Percentiles rank a stretch among this genome's conserved stretches.
Conservation (phyloP, 1,140 invertebrate genomes). For the Drosophila sechellia region DNA sequence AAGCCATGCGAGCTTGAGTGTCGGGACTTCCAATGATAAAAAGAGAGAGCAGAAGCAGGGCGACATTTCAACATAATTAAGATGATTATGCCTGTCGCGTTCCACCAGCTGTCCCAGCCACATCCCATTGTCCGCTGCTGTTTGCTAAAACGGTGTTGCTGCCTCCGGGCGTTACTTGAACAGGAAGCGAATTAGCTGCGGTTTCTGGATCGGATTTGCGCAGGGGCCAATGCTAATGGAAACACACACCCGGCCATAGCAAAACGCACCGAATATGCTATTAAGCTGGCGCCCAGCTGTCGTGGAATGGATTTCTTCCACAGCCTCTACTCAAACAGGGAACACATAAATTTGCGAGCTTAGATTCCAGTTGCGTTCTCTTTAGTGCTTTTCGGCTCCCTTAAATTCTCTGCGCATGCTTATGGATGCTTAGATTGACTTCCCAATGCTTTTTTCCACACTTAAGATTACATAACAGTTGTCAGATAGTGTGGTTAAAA, state of each 20-base stretch:
- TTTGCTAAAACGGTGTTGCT: slow-evolving; percentile 9
- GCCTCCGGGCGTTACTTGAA: slow-evolving; percentile 41
- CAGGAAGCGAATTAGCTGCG: slow-evolving; percentile 5
- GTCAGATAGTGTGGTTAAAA: slow-evolving; percentile 74
- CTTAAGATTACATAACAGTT: slow-evolving; percentile 80
- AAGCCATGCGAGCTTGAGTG: slow-evolving; percentile 41
- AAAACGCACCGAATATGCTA: too few relatives aligned
- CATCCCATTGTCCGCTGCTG: slow-evolving; percentile 8
- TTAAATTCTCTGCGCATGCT: slow-evolving; percentile 47
- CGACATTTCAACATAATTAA: not conserved
- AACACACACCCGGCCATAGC: slow-evolving; percentile 1
- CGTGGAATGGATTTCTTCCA: slow-evolving; percentile 9
- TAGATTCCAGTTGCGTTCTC: slow-evolving; percentile 47
- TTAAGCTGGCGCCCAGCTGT: slow-evolving; percentile 69
- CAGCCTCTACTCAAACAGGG: not conserved
- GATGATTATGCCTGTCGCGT: not conserved
- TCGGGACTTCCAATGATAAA: slow-evolving; percentile 28
- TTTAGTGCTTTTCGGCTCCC: slow-evolving; percentile 12
- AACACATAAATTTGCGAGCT: slow-evolving; percentile 43
- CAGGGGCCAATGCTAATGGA: not conserved
- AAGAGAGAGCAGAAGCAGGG: slow-evolving; percentile 2
- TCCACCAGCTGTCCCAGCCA: not conserved
- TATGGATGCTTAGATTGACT: slow-evolving; percentile 18
- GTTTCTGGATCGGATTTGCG: slow-evolving; percentile 17
- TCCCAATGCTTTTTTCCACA: slow-evolving; percentile 63